These are phyloP conservation scores for Lycophotia porphyrea DNA, from an alignment of 2,888 invertebrate genomes.

Conservation along the genomic window DNA sequence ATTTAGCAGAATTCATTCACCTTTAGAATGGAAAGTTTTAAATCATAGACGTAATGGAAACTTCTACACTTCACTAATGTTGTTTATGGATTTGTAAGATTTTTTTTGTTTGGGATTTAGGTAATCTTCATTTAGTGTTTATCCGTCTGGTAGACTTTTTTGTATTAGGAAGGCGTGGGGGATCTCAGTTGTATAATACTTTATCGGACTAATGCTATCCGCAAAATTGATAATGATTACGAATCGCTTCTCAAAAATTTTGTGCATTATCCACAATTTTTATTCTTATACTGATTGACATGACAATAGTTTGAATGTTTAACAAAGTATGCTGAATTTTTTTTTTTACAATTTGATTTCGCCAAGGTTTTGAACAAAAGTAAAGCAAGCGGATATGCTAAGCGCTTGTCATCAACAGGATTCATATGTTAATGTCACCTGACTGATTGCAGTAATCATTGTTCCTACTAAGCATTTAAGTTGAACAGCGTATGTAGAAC, in stretches of 20 bases:
- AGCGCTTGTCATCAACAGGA: slow-evolving; percentile 10
- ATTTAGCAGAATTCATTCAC: slow-evolving; percentile 59
- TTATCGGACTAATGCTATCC: neutral
- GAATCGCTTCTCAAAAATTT: neutral
- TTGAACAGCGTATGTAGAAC: slow-evolving; percentile 39
- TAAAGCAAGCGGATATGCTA: slow-evolving; percentile 19
- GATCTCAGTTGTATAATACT: neutral
- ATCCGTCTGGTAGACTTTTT: neutral
- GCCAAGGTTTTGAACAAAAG: slow-evolving; percentile 5
- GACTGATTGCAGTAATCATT: slow-evolving; percentile 44
- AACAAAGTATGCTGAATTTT: neutral
- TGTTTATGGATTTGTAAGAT: slow-evolving; percentile 49
- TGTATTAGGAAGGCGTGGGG: neutral
- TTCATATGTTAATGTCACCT: slow-evolving; percentile 29
- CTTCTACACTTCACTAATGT: slow-evolving; percentile 44
- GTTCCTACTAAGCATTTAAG: slow-evolving; percentile 44
- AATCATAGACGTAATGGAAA: slow-evolving; percentile 63
- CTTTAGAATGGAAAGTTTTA: slow-evolving; percentile 62
- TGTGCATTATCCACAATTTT: neutral
- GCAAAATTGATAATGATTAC: slow-evolving; percentile 1
- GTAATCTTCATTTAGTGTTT: slow-evolving; percentile 34
- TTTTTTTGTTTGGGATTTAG: slow-evolving; percentile 39
- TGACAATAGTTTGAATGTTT: neutral
- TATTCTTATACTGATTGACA: neutral
- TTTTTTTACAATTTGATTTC: neutral